A percentile compares a stretch with the other conserved stretches of the same genome.
Evolutionary conservation across 2,797 vertebrate genomes (phyloP).

Genomic region (Pipistrellus kuhlii): DNA sequence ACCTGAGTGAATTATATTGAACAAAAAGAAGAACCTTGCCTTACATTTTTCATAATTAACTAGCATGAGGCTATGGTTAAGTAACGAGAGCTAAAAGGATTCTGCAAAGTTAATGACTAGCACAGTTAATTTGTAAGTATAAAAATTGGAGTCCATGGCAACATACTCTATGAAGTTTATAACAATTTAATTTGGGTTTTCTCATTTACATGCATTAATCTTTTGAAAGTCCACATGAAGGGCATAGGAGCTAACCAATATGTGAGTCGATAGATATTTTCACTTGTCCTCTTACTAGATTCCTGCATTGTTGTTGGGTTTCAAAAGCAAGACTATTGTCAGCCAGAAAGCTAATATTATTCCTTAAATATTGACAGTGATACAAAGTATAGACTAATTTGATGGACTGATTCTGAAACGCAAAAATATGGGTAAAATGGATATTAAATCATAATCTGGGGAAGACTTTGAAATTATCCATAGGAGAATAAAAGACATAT

Average conservation of each 20-base stretch:
- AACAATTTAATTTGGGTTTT: constrained; percentile 45
- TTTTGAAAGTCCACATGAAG: constrained; percentile 15
- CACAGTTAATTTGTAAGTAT: constrained; percentile 51
- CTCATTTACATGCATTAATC: not conserved
- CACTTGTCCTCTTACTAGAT: not conserved
- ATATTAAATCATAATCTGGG: not conserved
- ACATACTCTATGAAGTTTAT: not conserved
- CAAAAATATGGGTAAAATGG: not conserved
- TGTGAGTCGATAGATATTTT: not conserved
- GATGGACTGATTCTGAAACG: not conserved
- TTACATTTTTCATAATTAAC: constrained; percentile 59
- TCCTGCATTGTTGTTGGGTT: not conserved
- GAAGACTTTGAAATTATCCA: not conserved
- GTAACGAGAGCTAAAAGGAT: constrained; percentile 50
- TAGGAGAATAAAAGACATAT: constrained; percentile 18
- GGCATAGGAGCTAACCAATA: not conserved
- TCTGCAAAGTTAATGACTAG: constrained; percentile 55
- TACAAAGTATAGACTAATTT: not conserved
- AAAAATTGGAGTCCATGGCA: constrained; percentile 48
- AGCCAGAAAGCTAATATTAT: not conserved
- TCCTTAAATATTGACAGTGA: not conserved
- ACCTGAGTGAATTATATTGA: constrained; percentile 51
- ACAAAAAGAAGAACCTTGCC: not conserved
- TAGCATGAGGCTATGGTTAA: constrained; percentile 47
- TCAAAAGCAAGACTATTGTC: constrained; percentile 3